These are phyloP conservation scores for Watsonalla cultraria DNA, from an alignment of 2,888 invertebrate species.

Conservation along the genomic window DNA sequence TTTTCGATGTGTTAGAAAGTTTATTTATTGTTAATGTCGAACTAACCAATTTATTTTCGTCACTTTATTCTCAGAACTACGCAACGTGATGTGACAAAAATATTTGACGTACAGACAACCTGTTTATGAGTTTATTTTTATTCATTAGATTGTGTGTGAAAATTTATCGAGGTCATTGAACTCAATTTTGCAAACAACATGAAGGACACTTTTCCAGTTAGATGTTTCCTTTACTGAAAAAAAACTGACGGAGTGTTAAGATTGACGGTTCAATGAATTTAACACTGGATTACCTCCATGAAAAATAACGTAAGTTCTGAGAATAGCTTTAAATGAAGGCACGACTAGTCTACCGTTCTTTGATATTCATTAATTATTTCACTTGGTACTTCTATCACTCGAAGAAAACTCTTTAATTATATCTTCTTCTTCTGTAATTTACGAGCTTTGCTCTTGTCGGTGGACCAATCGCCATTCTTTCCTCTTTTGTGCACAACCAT, in stretches of 20 bases:
- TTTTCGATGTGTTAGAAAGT: not conserved
- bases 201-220: not conserved
- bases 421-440: too few species aligned
- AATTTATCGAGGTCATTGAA: not conserved
- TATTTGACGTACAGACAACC: not conserved
- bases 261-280: too few species aligned
- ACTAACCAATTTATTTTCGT: not conserved
- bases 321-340: too few species aligned
- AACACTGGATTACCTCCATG: too few species aligned
- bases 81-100: not conserved
- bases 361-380: too few species aligned
- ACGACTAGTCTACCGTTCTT: too few species aligned
- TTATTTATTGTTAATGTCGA: not conserved
- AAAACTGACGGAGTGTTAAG: not conserved
- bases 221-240: not conserved
- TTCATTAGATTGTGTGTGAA: not conserved
- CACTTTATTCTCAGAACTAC: not conserved
- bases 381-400: too few species aligned
- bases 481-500: too few species aligned
- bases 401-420: too few species aligned
- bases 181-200: not conserved
- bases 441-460: too few species aligned
- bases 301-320: too few species aligned
- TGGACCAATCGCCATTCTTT: too few species aligned
- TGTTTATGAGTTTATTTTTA: not conserved